Percentiles rank a stretch among this genome's conserved stretches.
These are phyloP conservation scores for Listronotus bonariensis DNA, from an alignment of 1,140 invertebrate genomes.

Conservation along the genomic window DNA sequence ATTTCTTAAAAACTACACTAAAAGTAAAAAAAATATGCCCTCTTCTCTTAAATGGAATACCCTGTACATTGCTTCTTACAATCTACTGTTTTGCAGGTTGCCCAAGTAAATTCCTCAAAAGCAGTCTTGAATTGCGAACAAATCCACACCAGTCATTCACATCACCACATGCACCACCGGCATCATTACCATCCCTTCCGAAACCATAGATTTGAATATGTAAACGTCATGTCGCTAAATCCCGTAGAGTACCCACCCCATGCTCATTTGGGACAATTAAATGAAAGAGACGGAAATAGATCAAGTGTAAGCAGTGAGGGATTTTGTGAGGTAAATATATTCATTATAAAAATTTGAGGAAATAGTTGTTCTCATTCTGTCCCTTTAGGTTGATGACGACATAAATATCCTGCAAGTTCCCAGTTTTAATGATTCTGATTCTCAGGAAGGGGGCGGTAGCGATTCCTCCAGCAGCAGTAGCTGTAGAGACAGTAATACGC, in stretches of 20 bases:
- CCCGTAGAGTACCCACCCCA: constrained; percentile 45
- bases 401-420: constrained; percentile 58
- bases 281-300: constrained; percentile 74
- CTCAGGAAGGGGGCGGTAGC: constrained; percentile 63
- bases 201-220: constrained; percentile 55
- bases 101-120: constrained; percentile 71
- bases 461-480: constrained; percentile 55
- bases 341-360: not conserved
- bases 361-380: not conserved
- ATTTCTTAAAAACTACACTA: too few species aligned
- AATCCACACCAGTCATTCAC: constrained; percentile 59
- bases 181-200: constrained; percentile 49
- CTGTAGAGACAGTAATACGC: constrained; percentile 45
- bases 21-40: too few species aligned
- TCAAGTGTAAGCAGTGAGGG: constrained; percentile 94
- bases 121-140: constrained; percentile 74
- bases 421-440: constrained; percentile 63
- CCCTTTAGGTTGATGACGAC: constrained; percentile 79
- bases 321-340: constrained; percentile 67
- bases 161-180: constrained; percentile 57
- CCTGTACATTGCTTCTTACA: too few species aligned
- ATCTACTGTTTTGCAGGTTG: constrained; percentile 3
- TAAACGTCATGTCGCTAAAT: constrained; percentile 54
- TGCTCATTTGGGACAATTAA: constrained; percentile 35
- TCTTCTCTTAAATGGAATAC: too few species aligned